Percentiles rank a stretch among this genome's conserved stretches.
Evolutionary conservation across 2,113 vertebrate genomes (phyloP).

Genomic region (Ptilorrhoa leucosticta): DNA sequence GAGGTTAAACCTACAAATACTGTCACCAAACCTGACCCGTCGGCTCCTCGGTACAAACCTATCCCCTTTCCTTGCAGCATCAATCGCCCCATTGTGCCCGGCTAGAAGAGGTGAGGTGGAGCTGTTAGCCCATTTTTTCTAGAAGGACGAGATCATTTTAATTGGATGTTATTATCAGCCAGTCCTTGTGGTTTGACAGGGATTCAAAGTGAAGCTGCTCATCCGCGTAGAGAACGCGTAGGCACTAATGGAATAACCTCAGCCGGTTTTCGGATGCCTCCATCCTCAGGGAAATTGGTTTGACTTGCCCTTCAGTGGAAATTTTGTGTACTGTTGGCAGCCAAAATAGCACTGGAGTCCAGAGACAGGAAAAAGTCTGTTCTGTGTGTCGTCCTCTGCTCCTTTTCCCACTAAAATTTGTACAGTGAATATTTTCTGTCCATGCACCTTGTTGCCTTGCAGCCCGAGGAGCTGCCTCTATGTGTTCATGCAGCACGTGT

Average conservation of each 20-base stretch:
- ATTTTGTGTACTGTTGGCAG: neutral
- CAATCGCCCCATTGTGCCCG: neutral
- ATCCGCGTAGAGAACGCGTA: neutral
- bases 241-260: neutral
- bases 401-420: neutral
- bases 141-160: neutral
- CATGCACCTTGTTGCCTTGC: neutral
- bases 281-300: constrained; percentile 20
- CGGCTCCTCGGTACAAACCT: neutral
- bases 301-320: constrained; percentile 40
- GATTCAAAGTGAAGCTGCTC: constrained; percentile 33
- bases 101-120: neutral
- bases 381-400: neutral
- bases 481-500: neutral
- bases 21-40: neutral
- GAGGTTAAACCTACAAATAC: neutral
- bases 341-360: neutral
- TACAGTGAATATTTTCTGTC: neutral
- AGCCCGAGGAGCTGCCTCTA: neutral
- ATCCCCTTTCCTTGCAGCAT: neutral
- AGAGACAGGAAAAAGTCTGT: neutral
- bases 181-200: constrained; percentile 36
- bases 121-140: neutral
- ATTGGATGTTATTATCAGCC: constrained; percentile 36
- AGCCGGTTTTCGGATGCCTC: neutral